Evolutionary conservation across 2,797 vertebrate species (phyloP), one percentile per base, ranked within the genome.

Genomic region (Sciurus vulgaris): DNA sequence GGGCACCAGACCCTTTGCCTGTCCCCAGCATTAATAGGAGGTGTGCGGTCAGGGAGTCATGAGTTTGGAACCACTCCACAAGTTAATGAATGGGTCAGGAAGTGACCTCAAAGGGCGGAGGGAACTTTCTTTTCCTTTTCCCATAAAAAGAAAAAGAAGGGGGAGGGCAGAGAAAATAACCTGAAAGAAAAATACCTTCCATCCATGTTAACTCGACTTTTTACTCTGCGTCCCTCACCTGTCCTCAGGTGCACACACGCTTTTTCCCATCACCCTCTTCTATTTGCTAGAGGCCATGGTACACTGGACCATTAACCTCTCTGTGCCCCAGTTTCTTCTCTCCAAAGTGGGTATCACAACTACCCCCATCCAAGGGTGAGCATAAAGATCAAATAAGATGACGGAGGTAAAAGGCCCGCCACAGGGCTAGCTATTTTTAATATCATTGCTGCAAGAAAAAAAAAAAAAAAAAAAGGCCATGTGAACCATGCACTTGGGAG

Each of bases 71-170:
- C 63, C 65, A 5, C 38, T 86, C 79, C 35, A 12, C 3, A 56
- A 41, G 88, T 30, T 89, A 87, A 89, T 76, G 76, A 74, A 86
- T 13, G n/a, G 83, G 74, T 86, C 95, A 96, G 95, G 96, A 97
- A 97, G 92, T 96, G 97, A 95, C 90, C 92, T 97, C 96, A 94
- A 56, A 95, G 96, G 95, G 94, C 91, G 87, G 95, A 94, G 96
- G 84, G 70, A 56, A 94, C 79, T 89, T 93, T 93, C 91, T 94
- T 97, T 97, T 94, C 96, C 97, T 95, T 97, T 94, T 94, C 93
- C 78, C 49, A 82, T 49, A 54, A 93, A 95, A 94, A 93, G 77
- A 95, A 94, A 94, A 86, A 88, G 47, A 30, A 84, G 9, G n/a
- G 35, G 7, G 12, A 22, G 44, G 13, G 8, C 38, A 30, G 26